Evolutionary conservation across 2,888 invertebrate species (phyloP).

Genomic region (Dasysyrphus tricinctus): DNA sequence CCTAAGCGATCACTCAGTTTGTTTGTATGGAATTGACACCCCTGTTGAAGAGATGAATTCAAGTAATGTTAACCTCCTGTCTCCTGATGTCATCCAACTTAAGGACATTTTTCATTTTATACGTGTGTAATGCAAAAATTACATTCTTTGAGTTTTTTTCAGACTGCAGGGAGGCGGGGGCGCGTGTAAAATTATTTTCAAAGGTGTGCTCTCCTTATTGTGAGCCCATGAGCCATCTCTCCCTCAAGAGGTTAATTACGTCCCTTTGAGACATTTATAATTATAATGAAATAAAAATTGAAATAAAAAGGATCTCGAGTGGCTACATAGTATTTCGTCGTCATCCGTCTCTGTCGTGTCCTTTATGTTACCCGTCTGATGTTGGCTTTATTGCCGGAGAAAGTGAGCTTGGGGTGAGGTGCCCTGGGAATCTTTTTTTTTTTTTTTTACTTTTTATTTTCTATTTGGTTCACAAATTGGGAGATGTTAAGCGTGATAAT

Average conservation of each 20-base stretch:
- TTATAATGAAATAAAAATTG: slow-evolving; percentile 75
- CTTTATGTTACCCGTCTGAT: slow-evolving; percentile 35
- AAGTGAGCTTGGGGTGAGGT: slow-evolving; percentile 10
- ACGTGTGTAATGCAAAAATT: slow-evolving; percentile 37
- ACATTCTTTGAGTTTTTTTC: slow-evolving; percentile 28
- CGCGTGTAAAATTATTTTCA: slow-evolving; percentile 61
- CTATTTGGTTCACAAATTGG: slow-evolving; percentile 70
- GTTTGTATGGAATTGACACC: not conserved
- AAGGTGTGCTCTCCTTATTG: slow-evolving; percentile 73
- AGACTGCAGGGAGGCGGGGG: slow-evolving; percentile 36
- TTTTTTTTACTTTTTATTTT: slow-evolving; percentile 31
- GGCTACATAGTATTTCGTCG: slow-evolving; percentile 73
- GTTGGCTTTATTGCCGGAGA: slow-evolving; percentile 45
- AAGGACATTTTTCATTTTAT: slow-evolving; percentile 20
- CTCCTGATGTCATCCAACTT: slow-evolving; percentile 23
- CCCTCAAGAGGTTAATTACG: slow-evolving; percentile 75
- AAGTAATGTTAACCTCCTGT: slow-evolving; percentile 58
- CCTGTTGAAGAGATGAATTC: slow-evolving; percentile 22
- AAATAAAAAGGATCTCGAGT: slow-evolving; percentile 75
- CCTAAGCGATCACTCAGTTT: not conserved
- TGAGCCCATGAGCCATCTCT: slow-evolving; percentile 67
- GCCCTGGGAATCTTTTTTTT: slow-evolving; percentile 35
- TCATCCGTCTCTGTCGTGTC: slow-evolving; percentile 42
- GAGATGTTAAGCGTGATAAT: slow-evolving; percentile 75
- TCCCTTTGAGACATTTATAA: slow-evolving; percentile 76